Evolutionary conservation across 2,888 invertebrate genomes (phyloP), one percentile per base, ranked within the genome.

Genomic region (Trisateles emortualis): DNA sequence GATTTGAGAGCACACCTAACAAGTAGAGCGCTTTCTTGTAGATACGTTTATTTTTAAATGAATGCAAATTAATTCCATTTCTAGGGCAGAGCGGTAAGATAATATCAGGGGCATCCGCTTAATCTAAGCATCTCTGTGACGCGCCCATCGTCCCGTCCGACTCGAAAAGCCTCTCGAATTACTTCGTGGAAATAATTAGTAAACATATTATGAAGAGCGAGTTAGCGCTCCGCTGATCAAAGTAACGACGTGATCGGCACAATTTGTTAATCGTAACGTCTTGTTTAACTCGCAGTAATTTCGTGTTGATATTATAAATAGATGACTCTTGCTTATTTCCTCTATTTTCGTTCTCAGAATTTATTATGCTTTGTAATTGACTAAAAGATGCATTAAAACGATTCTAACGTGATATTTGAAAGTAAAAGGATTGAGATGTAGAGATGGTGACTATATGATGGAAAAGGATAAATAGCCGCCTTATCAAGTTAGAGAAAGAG

Each of bases 61-160:
- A 75, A 86, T 85, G 84, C 79, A 84, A 85, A 87, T 84, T 79
- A 79, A 84, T 81, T 79, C 83, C 63, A 78, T 83, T 84, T 83
- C 80, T 84, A 84, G 81, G 77, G 80, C 83, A 81, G 60, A 57
- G 72, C 66, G 73, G 73, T 72, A 72, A 80, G 86, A 85, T 86
- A 83, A 82, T 81, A 85, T 86, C 83, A 59, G 74, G 68, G 74
- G 77, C 76, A 77, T 80, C 75, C 76, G 72, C 68, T 73, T 78
- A 74, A 81, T 79, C 76, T 82, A 74, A 71, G 68, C 77, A 81
- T 81, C 79, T 75, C 69, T 72, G 77, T 76, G 81, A 80, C 74
- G 76, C 70, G 72, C 71, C 69, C 73, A 71, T 71, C 71, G 74
- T 59, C 64, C 65, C 66, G 68, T 65, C 62, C 66, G 68, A 64